Evolutionary conservation across 1,140 invertebrate species (phyloP).

Genomic region (Drosophila obscura): DNA sequence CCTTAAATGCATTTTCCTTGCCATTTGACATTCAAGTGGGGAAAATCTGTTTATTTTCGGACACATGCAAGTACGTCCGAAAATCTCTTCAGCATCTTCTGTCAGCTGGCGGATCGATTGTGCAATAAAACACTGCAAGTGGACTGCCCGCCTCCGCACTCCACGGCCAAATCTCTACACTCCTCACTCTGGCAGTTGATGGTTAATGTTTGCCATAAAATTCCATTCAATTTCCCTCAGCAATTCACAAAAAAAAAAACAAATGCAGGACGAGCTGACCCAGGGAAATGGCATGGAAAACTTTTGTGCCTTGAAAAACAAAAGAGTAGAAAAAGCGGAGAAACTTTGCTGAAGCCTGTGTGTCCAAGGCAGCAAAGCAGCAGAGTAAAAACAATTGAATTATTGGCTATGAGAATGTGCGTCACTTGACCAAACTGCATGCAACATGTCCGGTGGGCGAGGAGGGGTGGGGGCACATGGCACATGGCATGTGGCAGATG

Average conservation of each 20-base stretch:
- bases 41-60: slow-evolving; percentile 3
- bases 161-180: no score
- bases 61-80: no score
- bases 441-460: neutral
- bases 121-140: no score
- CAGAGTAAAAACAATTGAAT: slow-evolving; percentile 40
- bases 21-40: no score
- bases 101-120: no score
- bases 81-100: no score
- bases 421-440: slow-evolving; percentile 33
- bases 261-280: neutral
- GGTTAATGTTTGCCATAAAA: slow-evolving; percentile 25
- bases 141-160: no score
- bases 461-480: no score
- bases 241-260: no score
- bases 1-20: slow-evolving; percentile 7
- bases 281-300: neutral
- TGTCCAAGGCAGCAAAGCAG: neutral
- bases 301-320: slow-evolving; percentile 7
- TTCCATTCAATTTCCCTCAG: slow-evolving; percentile 11
- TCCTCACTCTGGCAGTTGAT: no score
- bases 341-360: neutral
- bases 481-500: neutral
- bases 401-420: slow-evolving; percentile 35
- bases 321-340: neutral